Base-by-base conservation (phyloP, 2,888 invertebrate genomes). In the Metacarcinus magister region DNA sequence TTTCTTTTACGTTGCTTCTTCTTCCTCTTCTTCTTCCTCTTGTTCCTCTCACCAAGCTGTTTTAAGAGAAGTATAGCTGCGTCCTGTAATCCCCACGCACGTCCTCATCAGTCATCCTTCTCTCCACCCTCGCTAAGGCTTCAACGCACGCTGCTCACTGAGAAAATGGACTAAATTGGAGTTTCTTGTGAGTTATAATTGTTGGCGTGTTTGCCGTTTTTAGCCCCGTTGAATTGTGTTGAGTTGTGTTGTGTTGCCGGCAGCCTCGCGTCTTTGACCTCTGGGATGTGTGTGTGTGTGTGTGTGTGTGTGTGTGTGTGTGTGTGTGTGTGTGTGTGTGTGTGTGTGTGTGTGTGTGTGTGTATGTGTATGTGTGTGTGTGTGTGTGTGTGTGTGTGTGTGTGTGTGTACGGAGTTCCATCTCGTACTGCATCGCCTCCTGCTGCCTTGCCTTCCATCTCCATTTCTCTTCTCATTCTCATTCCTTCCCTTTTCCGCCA, bases 151-250 rank as follows among this genome's bases (percentile, higher is more conserved):
- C 32, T 82, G 32, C 32, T 82, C 82, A 82, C 32, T 32, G 32
- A 82, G 32, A 82, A 82, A 82, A 28, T 32, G 10, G 82, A 28
- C 32, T 10, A 82, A 82, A 82, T 82, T 82, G 82, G 10, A 10
- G 82, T 82, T 82, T 82, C 82, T 32, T 82, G 32, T 10, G 82
- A 32, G 82, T 32, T 82, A 82, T 82, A 82, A 82, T 28, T 82
- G 32, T 32, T 82, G 23, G 82, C 32, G 32, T 16, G 32, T 13
- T 28, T 8, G 32, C 23, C 28, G 82, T 82, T 82, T 82, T 82
- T 82, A 10, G 0, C 82, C 32, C 13, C 39, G 39, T 39, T 39
- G 39, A 39, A 2, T 39, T 39, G 39, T 39, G 39, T 39, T 39
- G 39, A 39, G 39, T 39, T 10, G 32, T 32, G 54, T 67, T 32